Conservation (phyloP, 2,888 invertebrate species). For the Pristionchus maxplancki region DNA sequence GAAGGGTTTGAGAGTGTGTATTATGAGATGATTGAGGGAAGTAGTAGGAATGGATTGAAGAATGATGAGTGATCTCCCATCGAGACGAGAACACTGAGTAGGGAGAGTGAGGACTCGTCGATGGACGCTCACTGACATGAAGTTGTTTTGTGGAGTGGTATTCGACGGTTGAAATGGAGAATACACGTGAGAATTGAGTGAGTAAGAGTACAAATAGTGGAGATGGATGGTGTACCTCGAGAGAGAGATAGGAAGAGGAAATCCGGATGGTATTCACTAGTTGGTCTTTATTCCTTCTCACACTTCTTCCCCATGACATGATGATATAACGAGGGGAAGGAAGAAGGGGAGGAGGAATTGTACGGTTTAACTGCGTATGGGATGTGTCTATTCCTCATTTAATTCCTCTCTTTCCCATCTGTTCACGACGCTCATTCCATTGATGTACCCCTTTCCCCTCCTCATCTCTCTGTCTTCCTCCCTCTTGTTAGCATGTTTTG, state of each 20-base stretch:
- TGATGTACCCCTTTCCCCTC: background rate
- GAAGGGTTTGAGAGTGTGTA: background rate
- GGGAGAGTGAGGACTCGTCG: background rate
- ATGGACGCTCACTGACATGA: background rate
- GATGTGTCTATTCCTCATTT: background rate
- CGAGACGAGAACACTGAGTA: background rate
- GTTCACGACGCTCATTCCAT: background rate
- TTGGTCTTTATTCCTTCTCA: background rate
- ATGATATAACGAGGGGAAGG: background rate
- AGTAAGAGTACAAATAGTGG: slow-evolving; percentile 12
- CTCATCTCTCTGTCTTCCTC: background rate
- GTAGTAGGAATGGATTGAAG: background rate
- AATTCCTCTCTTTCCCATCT: background rate
- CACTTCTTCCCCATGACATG: background rate
- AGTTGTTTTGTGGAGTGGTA: background rate
- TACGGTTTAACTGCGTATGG: background rate
- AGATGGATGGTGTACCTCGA: slow-evolving; percentile 23
- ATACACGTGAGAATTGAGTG: background rate
- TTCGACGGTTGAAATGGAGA: background rate
- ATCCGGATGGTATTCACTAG: slow-evolving; percentile 8
- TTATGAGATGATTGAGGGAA: background rate
- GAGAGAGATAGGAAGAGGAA: background rate
- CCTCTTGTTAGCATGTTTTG: background rate
- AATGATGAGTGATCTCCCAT: background rate
- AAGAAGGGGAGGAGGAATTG: background rate